phyloP scores from a whole-genome alignment of 2,113 vertebrate species.

The Xenus cinereus region DNA sequence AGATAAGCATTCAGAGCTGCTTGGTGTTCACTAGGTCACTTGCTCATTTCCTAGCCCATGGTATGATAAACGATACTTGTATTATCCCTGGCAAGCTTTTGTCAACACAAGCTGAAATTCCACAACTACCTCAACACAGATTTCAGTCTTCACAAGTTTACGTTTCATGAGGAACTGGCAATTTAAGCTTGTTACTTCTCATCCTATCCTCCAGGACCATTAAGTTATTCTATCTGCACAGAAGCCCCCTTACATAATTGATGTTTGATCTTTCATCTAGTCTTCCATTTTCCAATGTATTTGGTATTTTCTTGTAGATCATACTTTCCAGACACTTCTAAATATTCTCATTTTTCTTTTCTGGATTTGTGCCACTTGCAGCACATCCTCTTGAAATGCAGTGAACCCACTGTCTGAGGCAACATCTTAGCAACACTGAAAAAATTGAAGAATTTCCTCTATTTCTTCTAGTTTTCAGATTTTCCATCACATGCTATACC shows the following conservation, averaged over 20 bases:
- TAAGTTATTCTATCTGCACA: background rate
- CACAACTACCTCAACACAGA: background rate
- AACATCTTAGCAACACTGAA: background rate
- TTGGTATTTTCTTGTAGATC: background rate
- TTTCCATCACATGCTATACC: background rate
- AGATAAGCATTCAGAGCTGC: background rate
- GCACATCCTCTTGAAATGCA: background rate
- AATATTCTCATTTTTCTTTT: background rate
- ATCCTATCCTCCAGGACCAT: background rate
- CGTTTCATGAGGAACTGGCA: background rate
- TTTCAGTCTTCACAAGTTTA: background rate
- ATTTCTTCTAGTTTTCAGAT: background rate
- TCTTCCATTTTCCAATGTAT: background rate
- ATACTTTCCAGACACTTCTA: background rate
- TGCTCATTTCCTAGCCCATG: background rate
- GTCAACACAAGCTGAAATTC: background rate
- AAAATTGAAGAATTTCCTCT: background rate
- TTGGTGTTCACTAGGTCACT: background rate
- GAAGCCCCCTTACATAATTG: background rate
- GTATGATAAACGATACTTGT: background rate
- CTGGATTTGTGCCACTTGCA: background rate
- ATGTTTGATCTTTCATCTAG: background rate
- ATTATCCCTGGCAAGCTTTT: background rate
- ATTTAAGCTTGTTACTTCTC: background rate
- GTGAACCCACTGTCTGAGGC: background rate